Base-by-base conservation (phyloP, 2,113 vertebrate species). In the Erinaceus europaeus region DNA sequence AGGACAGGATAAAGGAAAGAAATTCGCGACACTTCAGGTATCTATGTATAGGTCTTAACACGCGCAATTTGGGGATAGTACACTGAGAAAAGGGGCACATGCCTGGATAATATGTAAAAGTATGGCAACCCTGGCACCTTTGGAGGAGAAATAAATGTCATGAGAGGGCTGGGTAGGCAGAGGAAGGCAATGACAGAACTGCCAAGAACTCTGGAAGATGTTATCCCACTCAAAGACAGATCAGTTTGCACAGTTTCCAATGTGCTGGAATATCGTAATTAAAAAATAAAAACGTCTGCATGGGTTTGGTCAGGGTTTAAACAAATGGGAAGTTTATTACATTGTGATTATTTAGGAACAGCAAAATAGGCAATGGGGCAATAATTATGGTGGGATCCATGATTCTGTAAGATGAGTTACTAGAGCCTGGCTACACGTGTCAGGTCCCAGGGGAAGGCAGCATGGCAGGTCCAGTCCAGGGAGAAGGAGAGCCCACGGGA, bases 1-100 rank as follows among this genome's bases (percentile, higher is more conserved):
- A n/a, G n/a, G n/a, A n/a, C n/a, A 73, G 34, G 57, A 83, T 71
- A 44, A 80, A 88, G 80, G 76, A 77, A 61, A 84, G 73, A 93
- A 79, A 42, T n/a, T 15, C 46, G 71, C 83, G 71, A 82, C 46
- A 13, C 5, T 53, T 84, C 44, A 53, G 68, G 68, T 42, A 40
- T 80, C 55, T 53, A 5, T 52, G 27, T 67, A 55, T 78, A 4
- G 55, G 13, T 72, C 27, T 69, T 85, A 67, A 80, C 23, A 73
- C 55, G 9, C 38, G 20, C 62, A 65, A 34, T 72, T 86, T 44
- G 72, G 69, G 40, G 44, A 36, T 55, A 25, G 40, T 59, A 44
- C 38, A 2, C 18, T 29, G 48, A 74, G 36, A 71, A 4, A 85
- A 40, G 14, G 46, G 40, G 34, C 68, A 20, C n/a, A 25, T 84